phyloP scores from a whole-genome alignment of 1,140 invertebrate species.

The Catajapyx aquilonaris region DNA sequence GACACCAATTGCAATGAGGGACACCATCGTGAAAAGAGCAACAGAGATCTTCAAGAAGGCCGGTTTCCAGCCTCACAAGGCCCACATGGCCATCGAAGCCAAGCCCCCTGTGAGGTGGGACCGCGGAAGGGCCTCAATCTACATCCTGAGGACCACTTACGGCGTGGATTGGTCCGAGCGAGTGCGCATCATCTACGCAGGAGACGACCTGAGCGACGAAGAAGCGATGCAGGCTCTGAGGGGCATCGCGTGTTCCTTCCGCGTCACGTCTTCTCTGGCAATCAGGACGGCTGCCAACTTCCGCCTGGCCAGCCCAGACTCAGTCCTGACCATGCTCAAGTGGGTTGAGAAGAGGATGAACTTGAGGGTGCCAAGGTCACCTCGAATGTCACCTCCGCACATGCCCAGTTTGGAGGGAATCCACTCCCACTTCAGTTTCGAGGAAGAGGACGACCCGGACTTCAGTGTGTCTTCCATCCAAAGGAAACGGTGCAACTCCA shows the following conservation, averaged over 20 bases:
- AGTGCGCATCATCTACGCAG: slow-evolving; percentile 20
- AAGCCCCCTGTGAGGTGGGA: slow-evolving; percentile 22
- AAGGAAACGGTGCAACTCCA: no score
- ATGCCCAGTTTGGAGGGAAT: no score
- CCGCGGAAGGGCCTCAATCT: slow-evolving; percentile 20
- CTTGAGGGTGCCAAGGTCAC: no score
- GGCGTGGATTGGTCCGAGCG: slow-evolving; percentile 22
- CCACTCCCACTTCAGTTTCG: no score
- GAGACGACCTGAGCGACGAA: slow-evolving; percentile 22
- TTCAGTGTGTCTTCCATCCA: no score
- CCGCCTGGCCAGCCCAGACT: slow-evolving; percentile 16
- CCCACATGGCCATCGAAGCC: slow-evolving; percentile 20
- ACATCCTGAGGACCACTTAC: slow-evolving; percentile 20
- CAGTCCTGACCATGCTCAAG: slow-evolving; percentile 18
- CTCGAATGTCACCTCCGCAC: no score
- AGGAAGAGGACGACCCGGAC: no score
- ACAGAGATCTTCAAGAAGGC: slow-evolving; percentile 15
- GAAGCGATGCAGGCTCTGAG: slow-evolving; percentile 20
- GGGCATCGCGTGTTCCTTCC: slow-evolving; percentile 20
- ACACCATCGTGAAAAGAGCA: slow-evolving; percentile 15
- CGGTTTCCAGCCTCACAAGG: slow-evolving; percentile 17
- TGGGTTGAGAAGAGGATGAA: no score
- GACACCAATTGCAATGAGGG: slow-evolving; percentile 11
- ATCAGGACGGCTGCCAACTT: slow-evolving; percentile 18
- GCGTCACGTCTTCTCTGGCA: slow-evolving; percentile 17